These are phyloP conservation scores for Nemapogon koenigi DNA, from an alignment of 2,888 invertebrate species.

Conservation along the genomic window DNA sequence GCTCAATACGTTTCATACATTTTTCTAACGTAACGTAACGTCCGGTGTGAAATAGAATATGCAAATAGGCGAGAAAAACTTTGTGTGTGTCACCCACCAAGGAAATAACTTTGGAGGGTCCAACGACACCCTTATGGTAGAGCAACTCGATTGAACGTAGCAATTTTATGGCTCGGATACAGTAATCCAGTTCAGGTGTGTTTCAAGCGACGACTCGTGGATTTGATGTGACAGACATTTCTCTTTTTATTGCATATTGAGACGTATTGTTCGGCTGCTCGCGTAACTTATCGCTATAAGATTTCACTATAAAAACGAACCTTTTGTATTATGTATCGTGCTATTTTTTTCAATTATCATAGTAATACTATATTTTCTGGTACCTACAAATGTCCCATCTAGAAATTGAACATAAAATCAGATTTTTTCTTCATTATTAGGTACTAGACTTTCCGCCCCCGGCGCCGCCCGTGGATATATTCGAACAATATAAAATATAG, in stretches of 20 bases:
- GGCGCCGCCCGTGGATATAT: too few relatives aligned
- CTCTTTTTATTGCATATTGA: conserved; percentile 58
- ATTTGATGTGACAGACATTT: conserved; percentile 9
- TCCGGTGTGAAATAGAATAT: conserved; percentile 37
- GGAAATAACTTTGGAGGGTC: conserved; percentile 34
- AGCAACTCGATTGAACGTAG: conserved; percentile 39
- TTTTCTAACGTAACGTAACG: too few relatives aligned
- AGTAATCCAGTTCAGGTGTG: conserved; percentile 40
- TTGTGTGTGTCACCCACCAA: conserved; percentile 30
- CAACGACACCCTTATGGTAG: conserved; percentile 38
- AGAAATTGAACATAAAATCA: too few relatives aligned
- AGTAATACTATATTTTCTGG: not conserved
- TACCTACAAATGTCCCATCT: not conserved
- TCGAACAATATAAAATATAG: too few relatives aligned
- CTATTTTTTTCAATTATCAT: not conserved
- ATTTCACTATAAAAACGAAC: not conserved
- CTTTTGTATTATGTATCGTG: not conserved
- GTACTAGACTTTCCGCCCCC: too few relatives aligned
- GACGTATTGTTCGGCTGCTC: conserved; percentile 52
- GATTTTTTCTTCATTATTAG: too few relatives aligned
- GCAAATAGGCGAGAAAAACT: conserved; percentile 35
- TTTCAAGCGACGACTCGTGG: conserved; percentile 3
- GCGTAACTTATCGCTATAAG: conserved; percentile 17
- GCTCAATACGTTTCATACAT: too few relatives aligned
- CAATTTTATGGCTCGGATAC: conserved; percentile 51